Evolutionary conservation across 2,113 vertebrate species (phyloP).

Genomic region (Oreochromis tanganicae): DNA sequence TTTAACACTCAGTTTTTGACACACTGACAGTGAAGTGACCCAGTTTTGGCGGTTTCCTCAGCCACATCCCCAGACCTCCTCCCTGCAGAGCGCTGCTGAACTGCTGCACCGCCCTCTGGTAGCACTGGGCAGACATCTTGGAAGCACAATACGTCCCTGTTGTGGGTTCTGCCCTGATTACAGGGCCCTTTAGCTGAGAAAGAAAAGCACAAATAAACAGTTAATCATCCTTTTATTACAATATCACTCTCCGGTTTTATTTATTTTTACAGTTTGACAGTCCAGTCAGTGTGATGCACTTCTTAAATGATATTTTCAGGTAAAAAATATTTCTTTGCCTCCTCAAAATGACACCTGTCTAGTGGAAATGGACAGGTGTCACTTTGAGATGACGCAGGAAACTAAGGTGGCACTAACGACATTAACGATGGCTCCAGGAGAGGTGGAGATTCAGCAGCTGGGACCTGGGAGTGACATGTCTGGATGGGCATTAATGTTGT

Average conservation of each 20-base stretch:
- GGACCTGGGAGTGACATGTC: neutral
- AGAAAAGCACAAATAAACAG: neutral
- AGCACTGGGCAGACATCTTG: slow-evolving; percentile 30
- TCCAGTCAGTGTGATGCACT: neutral
- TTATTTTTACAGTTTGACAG: neutral
- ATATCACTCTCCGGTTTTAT: fast-evolving
- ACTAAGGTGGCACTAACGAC: neutral
- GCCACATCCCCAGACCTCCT: slow-evolving; percentile 42
- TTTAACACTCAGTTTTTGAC: neutral
- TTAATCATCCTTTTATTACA: neutral
- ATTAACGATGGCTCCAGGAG: neutral
- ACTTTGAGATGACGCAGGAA: neutral
- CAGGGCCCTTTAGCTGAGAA: slow-evolving; percentile 2
- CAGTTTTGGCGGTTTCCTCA: slow-evolving; percentile 14
- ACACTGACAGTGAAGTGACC: neutral
- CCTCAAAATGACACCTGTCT: neutral
- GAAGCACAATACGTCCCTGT: neutral
- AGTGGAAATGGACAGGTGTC: neutral
- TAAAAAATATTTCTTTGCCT: neutral
- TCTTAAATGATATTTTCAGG: neutral
- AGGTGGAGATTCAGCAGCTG: neutral
- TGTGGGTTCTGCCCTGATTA: neutral
- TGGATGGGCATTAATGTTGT: neutral
- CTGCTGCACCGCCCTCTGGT: slow-evolving; percentile 41
- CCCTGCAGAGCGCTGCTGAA: slow-evolving; percentile 22